Evolutionary conservation across 1,140 invertebrate genomes (phyloP).

Genomic region (Potamilus streckersoni): DNA sequence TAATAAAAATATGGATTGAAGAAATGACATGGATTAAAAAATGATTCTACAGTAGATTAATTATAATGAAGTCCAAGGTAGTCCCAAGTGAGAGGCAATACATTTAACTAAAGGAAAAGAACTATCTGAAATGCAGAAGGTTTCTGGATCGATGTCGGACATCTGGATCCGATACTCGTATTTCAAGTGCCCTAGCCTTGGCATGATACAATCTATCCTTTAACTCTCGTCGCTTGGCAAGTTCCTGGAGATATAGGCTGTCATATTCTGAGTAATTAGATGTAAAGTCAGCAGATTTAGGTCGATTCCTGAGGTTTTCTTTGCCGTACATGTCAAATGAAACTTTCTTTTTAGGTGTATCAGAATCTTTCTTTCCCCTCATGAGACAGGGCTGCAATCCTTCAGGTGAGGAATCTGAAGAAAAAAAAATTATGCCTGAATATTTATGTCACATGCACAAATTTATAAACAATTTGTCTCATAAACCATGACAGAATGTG

Average conservation of each 20-base stretch:
- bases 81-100: too few relatives aligned
- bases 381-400: constrained; percentile 48
- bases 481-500: neutral
- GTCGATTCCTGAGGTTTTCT: constrained; percentile 51
- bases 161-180: constrained; percentile 37
- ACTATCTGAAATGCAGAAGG: constrained; percentile 53
- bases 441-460: neutral
- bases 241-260: constrained; percentile 41
- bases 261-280: constrained; percentile 42
- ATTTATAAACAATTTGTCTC: neutral
- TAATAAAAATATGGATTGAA: too few relatives aligned
- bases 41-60: too few relatives aligned
- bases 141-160: constrained; percentile 34
- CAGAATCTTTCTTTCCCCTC: constrained; percentile 47
- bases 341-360: constrained; percentile 60
- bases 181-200: constrained; percentile 47
- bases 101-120: neutral
- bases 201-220: constrained; percentile 54
- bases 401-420: constrained; percentile 28
- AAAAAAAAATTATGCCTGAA: neutral
- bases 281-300: constrained; percentile 33
- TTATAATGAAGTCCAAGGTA: too few relatives aligned
- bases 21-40: too few relatives aligned
- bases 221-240: constrained; percentile 46
- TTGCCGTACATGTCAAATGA: constrained; percentile 60